Conservation (phyloP, 2,888 invertebrate species). For the Heteromyza rotundicornis region DNA sequence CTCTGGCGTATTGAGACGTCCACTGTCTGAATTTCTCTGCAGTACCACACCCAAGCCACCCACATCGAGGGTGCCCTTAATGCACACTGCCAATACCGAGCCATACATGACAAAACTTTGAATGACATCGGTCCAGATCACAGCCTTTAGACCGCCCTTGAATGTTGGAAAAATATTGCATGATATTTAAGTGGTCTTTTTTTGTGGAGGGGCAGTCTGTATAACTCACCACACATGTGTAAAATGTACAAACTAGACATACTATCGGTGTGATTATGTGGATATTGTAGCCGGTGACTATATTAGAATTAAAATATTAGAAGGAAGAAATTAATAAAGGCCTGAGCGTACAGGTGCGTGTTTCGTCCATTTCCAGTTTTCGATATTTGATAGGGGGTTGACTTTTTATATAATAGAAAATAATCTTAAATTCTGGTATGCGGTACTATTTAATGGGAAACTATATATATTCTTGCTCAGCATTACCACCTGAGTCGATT, state of each 20-base stretch:
- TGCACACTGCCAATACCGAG: slow-evolving; percentile 73
- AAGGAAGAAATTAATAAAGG: too few species aligned
- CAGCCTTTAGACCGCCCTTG: slow-evolving; percentile 80
- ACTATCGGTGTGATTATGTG: slow-evolving; percentile 83
- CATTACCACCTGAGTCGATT: too few species aligned
- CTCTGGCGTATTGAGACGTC: slow-evolving; percentile 75
- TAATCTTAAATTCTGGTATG: too few species aligned
- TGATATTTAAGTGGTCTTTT: neutral
- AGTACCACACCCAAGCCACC: slow-evolving; percentile 73
- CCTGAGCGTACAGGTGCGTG: too few species aligned
- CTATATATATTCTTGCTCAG: too few species aligned
- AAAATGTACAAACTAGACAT: slow-evolving; percentile 81
- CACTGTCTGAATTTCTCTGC: slow-evolving; percentile 72
- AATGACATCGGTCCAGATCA: slow-evolving; percentile 83
- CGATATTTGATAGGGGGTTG: too few species aligned
- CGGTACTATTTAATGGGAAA: too few species aligned
- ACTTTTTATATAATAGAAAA: too few species aligned
- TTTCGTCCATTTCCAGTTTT: too few species aligned
- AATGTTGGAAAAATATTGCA: neutral
- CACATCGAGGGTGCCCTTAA: slow-evolving; percentile 76
- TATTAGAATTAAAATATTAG: too few species aligned
- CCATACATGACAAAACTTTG: slow-evolving; percentile 79
- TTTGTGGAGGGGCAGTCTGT: neutral
- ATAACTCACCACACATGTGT: slow-evolving; percentile 83
- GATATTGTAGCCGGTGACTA: slow-evolving; percentile 72